Evolutionary conservation across 2,797 vertebrate genomes (phyloP).

Genomic region (Melanogrammus aeglefinus): DNA sequence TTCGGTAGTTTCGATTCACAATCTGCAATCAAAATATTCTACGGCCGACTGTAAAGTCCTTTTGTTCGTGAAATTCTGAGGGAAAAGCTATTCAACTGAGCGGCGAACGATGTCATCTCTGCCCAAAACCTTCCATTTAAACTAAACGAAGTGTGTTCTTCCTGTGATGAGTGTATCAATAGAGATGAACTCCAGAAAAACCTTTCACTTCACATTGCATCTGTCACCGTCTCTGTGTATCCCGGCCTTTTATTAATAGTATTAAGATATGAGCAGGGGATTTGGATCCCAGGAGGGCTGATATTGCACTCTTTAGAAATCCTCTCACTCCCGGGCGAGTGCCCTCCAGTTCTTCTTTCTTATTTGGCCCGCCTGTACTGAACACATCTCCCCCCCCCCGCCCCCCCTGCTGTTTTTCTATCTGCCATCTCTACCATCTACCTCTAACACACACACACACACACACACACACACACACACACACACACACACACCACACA

Average conservation of each 20-base stretch:
- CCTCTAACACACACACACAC: too few relatives aligned
- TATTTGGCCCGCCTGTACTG: too few relatives aligned
- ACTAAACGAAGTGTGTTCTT: background rate
- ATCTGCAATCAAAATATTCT: background rate
- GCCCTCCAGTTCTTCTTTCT: background rate
- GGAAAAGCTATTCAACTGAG: too few relatives aligned
- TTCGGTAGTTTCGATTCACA: background rate
- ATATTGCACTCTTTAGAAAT: too few relatives aligned
- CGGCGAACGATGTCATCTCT: background rate
- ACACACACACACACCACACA: too few relatives aligned
- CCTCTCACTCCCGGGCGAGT: too few relatives aligned
- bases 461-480: too few relatives aligned
- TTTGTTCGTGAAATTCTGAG: background rate
- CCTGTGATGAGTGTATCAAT: too few relatives aligned
- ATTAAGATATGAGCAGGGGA: background rate
- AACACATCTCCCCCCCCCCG: too few relatives aligned
- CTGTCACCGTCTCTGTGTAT: background rate
- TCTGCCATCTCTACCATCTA: too few relatives aligned
- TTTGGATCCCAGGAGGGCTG: background rate
- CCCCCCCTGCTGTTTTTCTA: too few relatives aligned
- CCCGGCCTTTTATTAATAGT: background rate
- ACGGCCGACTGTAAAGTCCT: background rate
- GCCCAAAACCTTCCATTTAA: background rate
- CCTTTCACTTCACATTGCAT: background rate
- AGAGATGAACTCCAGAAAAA: too few relatives aligned